These are phyloP conservation scores for Taurulus bubalis DNA, from an alignment of 2,113 vertebrate species.

Conservation along the genomic window DNA sequence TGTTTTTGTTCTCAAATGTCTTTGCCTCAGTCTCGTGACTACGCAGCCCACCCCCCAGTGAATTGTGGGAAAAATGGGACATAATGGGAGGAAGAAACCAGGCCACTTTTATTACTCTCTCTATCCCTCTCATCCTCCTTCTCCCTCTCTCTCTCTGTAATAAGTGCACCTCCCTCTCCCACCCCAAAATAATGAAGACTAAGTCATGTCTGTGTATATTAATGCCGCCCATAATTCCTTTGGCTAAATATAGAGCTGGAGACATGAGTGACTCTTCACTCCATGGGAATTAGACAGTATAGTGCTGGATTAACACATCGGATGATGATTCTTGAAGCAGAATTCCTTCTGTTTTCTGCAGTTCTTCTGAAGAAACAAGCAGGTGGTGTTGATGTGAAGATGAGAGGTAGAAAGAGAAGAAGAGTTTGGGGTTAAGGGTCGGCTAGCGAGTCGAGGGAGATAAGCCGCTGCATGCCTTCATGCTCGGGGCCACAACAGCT, in stretches of 20 bases:
- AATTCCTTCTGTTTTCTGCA: not conserved
- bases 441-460: not conserved
- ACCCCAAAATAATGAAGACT: slow-evolving; percentile 64
- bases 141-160: slow-evolving; percentile 23
- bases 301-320: slow-evolving; percentile 51
- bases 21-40: slow-evolving; percentile 21
- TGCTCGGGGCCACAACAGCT: slow-evolving; percentile 51
- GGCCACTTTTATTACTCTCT: slow-evolving; percentile 55
- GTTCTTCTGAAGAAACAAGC: not conserved
- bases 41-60: slow-evolving; percentile 20
- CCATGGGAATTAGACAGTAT: slow-evolving; percentile 48
- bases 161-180: slow-evolving; percentile 27
- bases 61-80: slow-evolving; percentile 60
- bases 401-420: not conserved
- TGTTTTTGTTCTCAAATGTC: slow-evolving; percentile 8
- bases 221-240: slow-evolving; percentile 68
- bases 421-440: not conserved
- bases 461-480: slow-evolving; percentile 42
- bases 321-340: slow-evolving; percentile 30
- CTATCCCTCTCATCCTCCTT: not conserved
- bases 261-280: slow-evolving; percentile 55
- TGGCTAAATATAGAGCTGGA: slow-evolving; percentile 63
- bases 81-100: slow-evolving; percentile 65
- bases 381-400: not conserved
- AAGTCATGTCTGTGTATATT: slow-evolving; percentile 67